Base-by-base conservation (phyloP, 2,797 vertebrate species). In the Cuniculus paca region DNA sequence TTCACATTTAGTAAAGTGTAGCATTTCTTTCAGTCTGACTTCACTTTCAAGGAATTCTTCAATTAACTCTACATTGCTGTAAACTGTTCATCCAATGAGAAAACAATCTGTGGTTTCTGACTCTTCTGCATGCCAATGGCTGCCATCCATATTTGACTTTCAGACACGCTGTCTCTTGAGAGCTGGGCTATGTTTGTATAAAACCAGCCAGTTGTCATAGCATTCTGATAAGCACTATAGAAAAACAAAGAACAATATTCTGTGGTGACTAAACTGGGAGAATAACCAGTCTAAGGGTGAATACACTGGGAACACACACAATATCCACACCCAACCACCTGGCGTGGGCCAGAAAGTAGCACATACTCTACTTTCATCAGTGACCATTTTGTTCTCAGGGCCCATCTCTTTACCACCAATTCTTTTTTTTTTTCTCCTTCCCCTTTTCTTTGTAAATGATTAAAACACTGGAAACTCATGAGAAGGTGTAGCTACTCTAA, bases 1-100 rank as follows among this genome's bases (percentile, higher is more conserved):
- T 98, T 98, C 97, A 98, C 94, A 97, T 98, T 98, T 95, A 97
- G 97, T 98, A 99, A 98, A 98, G 98, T 98, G 98, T 84, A 98
- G 97, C 91, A 97, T 98, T 98, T 97, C 98, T 98, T 98, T 98
- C 94, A 98, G 98, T 97, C 98, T 99, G 98, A 99, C 99, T 98
- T 99, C 98, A 99, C 98, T 96, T 98, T 98, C 95, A 98, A 99
- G 98, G 99, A 99, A 99, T 99, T 99, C 99, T 99, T 99, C 99
- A 98, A 99, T 98, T 98, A 98, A 98, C 98, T 99, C 98, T 99
- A 99, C 97, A 28, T 98, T 98, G 98, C 98, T 98, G 98, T 98
- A 98, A 98, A 98, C 97, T 98, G 98, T 98, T 98, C 96, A 98
- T 97, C 97, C 98, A 98, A 97, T 22, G 97, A 98, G 97, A 98